Percentiles rank a stretch among this genome's conserved stretches.
Conservation (phyloP, 92 coral and sea anemone genomes). For the Blastomussa wellsi region DNA sequence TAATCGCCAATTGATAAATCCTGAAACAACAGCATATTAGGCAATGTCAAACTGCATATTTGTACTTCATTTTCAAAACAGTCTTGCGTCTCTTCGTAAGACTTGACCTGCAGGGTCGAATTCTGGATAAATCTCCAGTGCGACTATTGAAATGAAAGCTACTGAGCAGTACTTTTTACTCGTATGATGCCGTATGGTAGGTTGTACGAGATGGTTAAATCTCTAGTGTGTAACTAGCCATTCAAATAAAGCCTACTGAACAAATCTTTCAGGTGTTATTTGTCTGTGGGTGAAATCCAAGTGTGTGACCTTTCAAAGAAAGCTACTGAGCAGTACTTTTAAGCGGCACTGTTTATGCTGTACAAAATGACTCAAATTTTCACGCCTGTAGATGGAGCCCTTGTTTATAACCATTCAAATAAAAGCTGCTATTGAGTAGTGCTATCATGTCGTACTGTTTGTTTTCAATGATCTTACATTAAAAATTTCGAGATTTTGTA, state of each 20-base stretch:
- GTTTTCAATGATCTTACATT: too few species aligned
- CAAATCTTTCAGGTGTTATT: too few species aligned
- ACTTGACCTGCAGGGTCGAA: not conserved
- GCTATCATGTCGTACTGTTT: too few species aligned
- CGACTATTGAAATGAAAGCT: not conserved
- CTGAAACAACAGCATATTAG: slow-evolving; percentile 36
- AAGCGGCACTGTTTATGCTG: not conserved
- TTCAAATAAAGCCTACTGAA: too few species aligned
- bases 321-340: not conserved
- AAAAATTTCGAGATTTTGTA: too few species aligned
- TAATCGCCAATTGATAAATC: slow-evolving; percentile 83
- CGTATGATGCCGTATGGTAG: too few species aligned
- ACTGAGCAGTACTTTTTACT: not conserved
- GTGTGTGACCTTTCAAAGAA: not conserved
- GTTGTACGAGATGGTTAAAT: too few species aligned
- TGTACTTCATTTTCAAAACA: not conserved
- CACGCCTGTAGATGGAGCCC: not conserved
- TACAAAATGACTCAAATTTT: not conserved
- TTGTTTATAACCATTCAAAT: not conserved
- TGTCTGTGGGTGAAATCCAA: not conserved
- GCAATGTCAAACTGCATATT: not conserved
- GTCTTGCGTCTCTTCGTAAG: not conserved
- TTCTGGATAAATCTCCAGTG: not conserved
- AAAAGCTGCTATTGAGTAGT: not conserved
- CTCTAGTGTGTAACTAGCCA: too few species aligned